Conservation (phyloP, 2,797 vertebrate species). For the Falco berigora region DNA sequence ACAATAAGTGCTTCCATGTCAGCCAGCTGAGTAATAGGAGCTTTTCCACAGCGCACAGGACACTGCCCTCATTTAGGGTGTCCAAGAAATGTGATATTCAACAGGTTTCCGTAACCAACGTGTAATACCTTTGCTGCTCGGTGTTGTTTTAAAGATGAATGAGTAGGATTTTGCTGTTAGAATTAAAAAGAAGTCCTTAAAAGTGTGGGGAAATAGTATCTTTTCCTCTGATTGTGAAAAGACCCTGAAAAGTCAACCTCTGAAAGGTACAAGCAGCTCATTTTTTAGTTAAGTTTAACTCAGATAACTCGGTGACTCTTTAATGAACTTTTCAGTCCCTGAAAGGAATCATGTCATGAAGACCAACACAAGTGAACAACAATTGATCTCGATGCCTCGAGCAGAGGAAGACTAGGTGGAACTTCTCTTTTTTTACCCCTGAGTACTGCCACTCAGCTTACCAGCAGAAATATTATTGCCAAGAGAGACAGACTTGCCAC, state of each 20-base stretch:
- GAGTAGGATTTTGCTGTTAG: background rate
- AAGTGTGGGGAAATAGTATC: accelerated
- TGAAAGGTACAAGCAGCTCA: background rate
- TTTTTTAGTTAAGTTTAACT: background rate
- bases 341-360: background rate
- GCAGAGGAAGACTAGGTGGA: background rate
- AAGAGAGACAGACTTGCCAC: background rate
- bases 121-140: background rate
- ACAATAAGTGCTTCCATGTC: conserved; percentile 20
- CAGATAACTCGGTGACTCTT: background rate
- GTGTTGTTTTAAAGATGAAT: background rate
- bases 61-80: background rate
- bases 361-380: background rate
- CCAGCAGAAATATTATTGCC: background rate
- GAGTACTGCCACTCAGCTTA: background rate
- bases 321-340: background rate
- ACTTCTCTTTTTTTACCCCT: background rate
- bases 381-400: background rate
- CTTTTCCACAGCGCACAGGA: conserved; percentile 12
- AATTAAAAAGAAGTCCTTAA: background rate
- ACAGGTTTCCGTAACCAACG: background rate
- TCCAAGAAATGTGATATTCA: background rate
- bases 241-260: background rate
- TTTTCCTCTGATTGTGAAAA: background rate
- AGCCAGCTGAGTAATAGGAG: conserved; percentile 48